Conservation (phyloP, 2,888 invertebrate species). For the Peribatodes rhomboidaria region DNA sequence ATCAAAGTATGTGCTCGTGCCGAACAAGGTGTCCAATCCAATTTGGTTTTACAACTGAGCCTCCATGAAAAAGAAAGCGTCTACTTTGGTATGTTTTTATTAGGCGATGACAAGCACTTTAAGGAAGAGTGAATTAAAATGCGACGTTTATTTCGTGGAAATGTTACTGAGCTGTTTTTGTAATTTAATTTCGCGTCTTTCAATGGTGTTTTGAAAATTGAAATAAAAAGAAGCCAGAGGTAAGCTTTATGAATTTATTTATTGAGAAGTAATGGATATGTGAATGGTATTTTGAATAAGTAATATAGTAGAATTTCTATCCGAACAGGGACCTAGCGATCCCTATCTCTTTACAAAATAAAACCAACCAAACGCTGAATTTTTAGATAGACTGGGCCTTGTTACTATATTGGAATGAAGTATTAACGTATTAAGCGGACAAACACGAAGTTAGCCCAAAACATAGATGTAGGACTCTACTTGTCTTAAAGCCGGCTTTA, state of each 20-base stretch:
- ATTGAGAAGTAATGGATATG: neutral
- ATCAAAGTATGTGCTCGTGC: constrained; percentile 8
- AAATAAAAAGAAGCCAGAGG: neutral
- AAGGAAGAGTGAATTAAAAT: constrained; percentile 47
- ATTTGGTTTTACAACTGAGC: constrained; percentile 40
- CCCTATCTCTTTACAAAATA: no score
- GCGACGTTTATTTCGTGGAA: constrained; percentile 41
- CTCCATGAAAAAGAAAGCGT: constrained; percentile 43
- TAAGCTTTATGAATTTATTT: neutral
- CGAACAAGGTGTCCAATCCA: constrained; percentile 39
- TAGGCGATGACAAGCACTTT: constrained; percentile 46
- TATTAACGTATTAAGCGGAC: neutral
- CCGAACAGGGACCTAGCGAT: no score
- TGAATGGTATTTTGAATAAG: no score
- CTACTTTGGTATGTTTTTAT: constrained; percentile 46
- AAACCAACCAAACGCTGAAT: neutral
- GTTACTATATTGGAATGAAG: no score
- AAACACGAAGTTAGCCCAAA: neutral
- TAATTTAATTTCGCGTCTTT: constrained; percentile 13
- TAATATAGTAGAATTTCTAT: no score
- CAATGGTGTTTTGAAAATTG: constrained; percentile 6
- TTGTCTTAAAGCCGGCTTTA: no score
- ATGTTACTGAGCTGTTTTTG: constrained; percentile 27
- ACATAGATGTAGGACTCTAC: neutral
- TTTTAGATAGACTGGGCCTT: no score